Base-by-base conservation (phyloP, 2,113 vertebrate genomes). In the Sinosuthora webbiana region DNA sequence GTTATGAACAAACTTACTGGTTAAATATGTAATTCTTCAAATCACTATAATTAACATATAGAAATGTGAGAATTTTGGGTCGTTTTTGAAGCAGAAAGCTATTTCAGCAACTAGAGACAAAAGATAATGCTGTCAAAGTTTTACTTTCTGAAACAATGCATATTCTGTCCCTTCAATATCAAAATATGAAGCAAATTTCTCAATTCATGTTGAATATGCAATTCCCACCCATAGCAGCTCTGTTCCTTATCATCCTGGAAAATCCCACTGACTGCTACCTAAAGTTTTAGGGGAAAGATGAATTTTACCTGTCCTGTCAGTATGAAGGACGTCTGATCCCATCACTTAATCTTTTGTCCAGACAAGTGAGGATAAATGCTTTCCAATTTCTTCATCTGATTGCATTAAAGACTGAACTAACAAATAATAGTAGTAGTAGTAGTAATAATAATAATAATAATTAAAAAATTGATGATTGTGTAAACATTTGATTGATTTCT, bases 21-120 rank as follows among this genome's bases (percentile, higher is more conserved):
- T 60, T 90, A 93, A 90, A 73, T 13, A 22, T 30, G 19, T 37
- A 16, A 33, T 52, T 95, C n/a, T 71, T 93, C 37, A 76, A 69
- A 59, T 52, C 15, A 44, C 21, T 73, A 1, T 11, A 73, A 59
- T 49, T 59, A 42, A 45, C 2, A 2, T 7, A 27, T 1, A 35
- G 44, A 89, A 75, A 82, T n/a, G 3, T 28, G 45, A 76, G 18
- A 57, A 63, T 24, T 71, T 74, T 2, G 1, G 6, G 5, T 7
- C 11, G 23, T 73, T 90, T 78, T 56, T 65, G 13, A 60, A 76
- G 11, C 3, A 52, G 65, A 87, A 78, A 57, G 3, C n/a, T 70
- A 68, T 56, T 88, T 90, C 39, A 37, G 19, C 22, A 67, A 15
- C 24, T 30, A 73, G 15, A 63, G 20, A 45, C 2, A 39, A 18